phyloP scores from a whole-genome alignment of 2,888 invertebrate genomes.

The Vesta saturnalis region DNA sequence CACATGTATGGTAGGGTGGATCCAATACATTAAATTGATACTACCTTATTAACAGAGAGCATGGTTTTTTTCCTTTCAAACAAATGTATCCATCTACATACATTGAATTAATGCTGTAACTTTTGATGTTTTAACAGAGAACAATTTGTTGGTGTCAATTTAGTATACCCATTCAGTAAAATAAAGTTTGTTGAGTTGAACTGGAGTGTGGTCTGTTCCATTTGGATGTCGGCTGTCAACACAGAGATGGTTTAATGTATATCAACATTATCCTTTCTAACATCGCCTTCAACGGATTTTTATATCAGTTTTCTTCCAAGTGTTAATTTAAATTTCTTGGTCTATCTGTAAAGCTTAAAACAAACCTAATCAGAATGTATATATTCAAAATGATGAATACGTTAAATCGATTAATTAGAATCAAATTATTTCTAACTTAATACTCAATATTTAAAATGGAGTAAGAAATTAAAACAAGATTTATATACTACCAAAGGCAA shows the following conservation, averaged over 20 bases:
- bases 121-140: conserved; percentile 4
- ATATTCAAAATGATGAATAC: too few species aligned
- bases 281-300: not conserved
- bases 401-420: not conserved
- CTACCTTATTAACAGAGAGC: not conserved
- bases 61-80: not conserved
- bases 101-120: conserved; percentile 1
- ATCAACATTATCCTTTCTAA: conserved; percentile 24
- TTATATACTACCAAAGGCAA: conserved; percentile 22
- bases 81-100: not conserved
- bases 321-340: too few species aligned
- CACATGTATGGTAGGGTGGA: not conserved
- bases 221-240: conserved; percentile 20
- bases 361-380: too few species aligned
- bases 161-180: not conserved
- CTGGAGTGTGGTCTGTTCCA: not conserved
- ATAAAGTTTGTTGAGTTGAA: not conserved
- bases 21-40: not conserved
- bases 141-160: conserved; percentile 10
- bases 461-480: conserved; percentile 14
- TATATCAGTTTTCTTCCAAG: not conserved
- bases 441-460: not conserved
- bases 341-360: too few species aligned
- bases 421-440: not conserved
- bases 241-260: conserved; percentile 19